phyloP scores from a whole-genome alignment of 53 echinoderm and acorn worm genomes.

The Actinopyga echinites region DNA sequence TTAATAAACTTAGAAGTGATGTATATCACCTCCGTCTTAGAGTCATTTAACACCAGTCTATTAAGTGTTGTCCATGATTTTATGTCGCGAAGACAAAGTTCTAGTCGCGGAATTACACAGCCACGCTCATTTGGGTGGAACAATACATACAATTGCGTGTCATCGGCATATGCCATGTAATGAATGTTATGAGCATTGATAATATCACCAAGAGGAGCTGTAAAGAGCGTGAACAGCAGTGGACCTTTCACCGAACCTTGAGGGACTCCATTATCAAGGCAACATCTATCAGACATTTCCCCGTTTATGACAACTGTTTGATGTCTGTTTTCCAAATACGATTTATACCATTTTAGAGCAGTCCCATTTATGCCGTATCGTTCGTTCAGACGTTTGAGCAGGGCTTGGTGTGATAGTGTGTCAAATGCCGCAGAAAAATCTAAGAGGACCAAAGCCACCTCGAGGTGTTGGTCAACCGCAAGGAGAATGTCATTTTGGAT shows the following conservation, averaged over 20 bases:
- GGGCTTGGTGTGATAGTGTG: constrained; percentile 32
- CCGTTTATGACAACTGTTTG: constrained; percentile 41
- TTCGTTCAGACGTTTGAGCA: constrained; percentile 16
- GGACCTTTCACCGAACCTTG: constrained; percentile 43
- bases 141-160: constrained; percentile 29
- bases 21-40: constrained; percentile 9
- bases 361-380: constrained; percentile 27
- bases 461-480: constrained; percentile 25
- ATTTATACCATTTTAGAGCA: constrained; percentile 35
- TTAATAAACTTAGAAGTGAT: constrained; percentile 29
- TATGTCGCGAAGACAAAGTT: no score
- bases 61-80: constrained; percentile 25
- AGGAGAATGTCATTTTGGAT: constrained; percentile 33
- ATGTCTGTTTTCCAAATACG: constrained; percentile 42
- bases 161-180: constrained; percentile 41
- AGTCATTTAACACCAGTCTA: constrained; percentile 35
- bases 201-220: constrained; percentile 41
- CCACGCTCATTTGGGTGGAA: constrained; percentile 40
- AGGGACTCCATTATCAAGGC: constrained; percentile 43
- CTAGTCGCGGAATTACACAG: constrained; percentile 14
- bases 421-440: constrained; percentile 56
- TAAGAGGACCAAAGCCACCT: constrained; percentile 23
- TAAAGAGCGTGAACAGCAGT: constrained; percentile 41
- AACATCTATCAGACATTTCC: neutral
- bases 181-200: constrained; percentile 29